phyloP scores from a whole-genome alignment of 2,888 invertebrate species.

The Sabellastarte sp. region DNA sequence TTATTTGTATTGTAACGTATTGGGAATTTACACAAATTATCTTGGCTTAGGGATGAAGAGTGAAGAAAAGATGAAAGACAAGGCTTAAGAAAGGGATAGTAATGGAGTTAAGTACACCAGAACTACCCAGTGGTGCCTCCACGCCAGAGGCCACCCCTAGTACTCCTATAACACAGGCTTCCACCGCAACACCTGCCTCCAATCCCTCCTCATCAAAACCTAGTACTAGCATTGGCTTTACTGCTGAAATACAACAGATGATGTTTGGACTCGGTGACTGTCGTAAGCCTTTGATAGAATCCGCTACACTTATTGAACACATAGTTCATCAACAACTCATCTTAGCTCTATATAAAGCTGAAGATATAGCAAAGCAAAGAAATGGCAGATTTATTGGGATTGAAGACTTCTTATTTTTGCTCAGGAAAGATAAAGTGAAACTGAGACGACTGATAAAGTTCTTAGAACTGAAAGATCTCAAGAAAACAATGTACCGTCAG shows the following conservation, averaged over 20 bases:
- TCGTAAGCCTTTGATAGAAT: constrained; percentile 76
- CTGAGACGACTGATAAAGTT: constrained; percentile 50
- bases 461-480: constrained; percentile 54
- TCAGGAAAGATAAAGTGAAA: constrained; percentile 72
- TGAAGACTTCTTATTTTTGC: constrained; percentile 76
- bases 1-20: no score
- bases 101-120: no score
- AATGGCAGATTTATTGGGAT: constrained; percentile 63
- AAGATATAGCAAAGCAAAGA: constrained; percentile 69
- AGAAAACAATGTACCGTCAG: constrained; percentile 33
- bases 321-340: constrained; percentile 74
- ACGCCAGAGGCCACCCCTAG: no score
- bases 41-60: no score
- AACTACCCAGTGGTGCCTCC: no score
- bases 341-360: constrained; percentile 51
- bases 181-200: no score
- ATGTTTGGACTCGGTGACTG: constrained; percentile 86
- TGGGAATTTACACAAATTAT: no score
- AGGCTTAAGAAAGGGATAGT: no score
- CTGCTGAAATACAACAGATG: constrained; percentile 29
- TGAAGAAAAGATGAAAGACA: no score
- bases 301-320: constrained; percentile 80
- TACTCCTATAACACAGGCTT: no score
- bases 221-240: no score
- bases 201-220: no score